Conservation (phyloP, 2,797 vertebrate genomes). For the Trachops cirrhosus region DNA sequence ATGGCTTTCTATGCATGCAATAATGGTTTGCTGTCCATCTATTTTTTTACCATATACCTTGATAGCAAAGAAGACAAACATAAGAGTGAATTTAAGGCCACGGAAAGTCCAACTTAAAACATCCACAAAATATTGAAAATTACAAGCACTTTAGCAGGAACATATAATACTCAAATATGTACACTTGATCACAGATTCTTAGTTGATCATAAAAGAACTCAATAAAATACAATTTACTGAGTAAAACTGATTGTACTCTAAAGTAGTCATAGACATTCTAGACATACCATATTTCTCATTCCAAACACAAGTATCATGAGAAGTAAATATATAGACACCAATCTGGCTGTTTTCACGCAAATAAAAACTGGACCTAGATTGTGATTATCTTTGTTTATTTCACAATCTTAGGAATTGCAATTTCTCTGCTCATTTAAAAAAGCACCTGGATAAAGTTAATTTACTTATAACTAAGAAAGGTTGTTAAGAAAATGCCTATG, state of each 20-base stretch:
- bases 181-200: background rate
- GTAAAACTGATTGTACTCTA: constrained; percentile 7
- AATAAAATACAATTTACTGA: background rate
- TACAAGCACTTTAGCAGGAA: background rate
- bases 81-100: constrained; percentile 36
- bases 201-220: background rate
- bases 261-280: background rate
- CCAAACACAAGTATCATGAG: background rate
- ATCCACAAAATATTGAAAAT: background rate
- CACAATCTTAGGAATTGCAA: background rate
- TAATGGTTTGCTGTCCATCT: constrained; percentile 97
- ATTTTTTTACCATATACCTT: constrained; percentile 97
- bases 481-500: background rate
- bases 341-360: background rate
- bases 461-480: constrained; percentile 6
- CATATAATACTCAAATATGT: background rate
- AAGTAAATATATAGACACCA: background rate
- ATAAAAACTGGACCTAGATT: background rate
- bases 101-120: background rate
- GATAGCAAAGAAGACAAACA: constrained; percentile 54
- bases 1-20: constrained; percentile 98
- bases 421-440: constrained; percentile 37
- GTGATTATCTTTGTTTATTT: constrained; percentile 3
- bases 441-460: background rate
- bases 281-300: background rate